Percentiles rank a stretch among this genome's conserved stretches.
Evolutionary conservation across 2,888 invertebrate genomes (phyloP).

Genomic region (Oxyteleia sp.): DNA sequence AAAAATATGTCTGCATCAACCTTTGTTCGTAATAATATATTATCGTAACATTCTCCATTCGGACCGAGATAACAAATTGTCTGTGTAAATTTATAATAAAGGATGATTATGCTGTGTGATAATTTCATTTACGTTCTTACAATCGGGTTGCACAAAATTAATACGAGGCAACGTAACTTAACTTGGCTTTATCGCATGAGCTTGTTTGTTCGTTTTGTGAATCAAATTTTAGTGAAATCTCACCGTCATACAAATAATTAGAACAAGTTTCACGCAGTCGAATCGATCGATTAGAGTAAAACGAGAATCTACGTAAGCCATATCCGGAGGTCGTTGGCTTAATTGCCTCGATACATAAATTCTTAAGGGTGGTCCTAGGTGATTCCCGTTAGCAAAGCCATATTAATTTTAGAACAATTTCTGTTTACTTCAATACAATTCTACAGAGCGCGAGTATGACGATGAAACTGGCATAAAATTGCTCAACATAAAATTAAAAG

Average conservation of each 20-base stretch:
- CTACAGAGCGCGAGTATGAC: too few species aligned
- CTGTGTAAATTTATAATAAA: slow-evolving; percentile 17
- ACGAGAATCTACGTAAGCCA: slow-evolving; percentile 69
- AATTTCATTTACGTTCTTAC: slow-evolving; percentile 11
- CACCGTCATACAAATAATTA: slow-evolving; percentile 61
- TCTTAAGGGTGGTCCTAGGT: slow-evolving; percentile 68
- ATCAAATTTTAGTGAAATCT: slow-evolving; percentile 48
- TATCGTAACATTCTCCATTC: slow-evolving; percentile 26
- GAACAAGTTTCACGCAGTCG: slow-evolving; percentile 56
- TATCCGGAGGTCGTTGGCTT: slow-evolving; percentile 67
- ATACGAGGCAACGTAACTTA: not conserved
- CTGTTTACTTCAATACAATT: too few species aligned
- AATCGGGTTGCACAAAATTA: not conserved
- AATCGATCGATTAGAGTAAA: slow-evolving; percentile 71
- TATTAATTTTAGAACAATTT: slow-evolving; percentile 72
- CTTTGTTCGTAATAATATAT: slow-evolving; percentile 34
- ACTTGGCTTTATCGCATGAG: not conserved
- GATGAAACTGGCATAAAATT: too few species aligned
- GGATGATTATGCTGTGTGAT: slow-evolving; percentile 9
- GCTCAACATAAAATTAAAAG: too few species aligned
- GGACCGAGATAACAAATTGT: slow-evolving; percentile 36
- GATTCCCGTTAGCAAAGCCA: slow-evolving; percentile 71
- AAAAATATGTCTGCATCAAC: slow-evolving; percentile 14
- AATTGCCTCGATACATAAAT: slow-evolving; percentile 74
- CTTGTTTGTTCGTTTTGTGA: not conserved